A percentile compares a stretch with the other conserved stretches of the same genome.
Conservation (phyloP, 2,113 vertebrate genomes). For the Nasalis larvatus region DNA sequence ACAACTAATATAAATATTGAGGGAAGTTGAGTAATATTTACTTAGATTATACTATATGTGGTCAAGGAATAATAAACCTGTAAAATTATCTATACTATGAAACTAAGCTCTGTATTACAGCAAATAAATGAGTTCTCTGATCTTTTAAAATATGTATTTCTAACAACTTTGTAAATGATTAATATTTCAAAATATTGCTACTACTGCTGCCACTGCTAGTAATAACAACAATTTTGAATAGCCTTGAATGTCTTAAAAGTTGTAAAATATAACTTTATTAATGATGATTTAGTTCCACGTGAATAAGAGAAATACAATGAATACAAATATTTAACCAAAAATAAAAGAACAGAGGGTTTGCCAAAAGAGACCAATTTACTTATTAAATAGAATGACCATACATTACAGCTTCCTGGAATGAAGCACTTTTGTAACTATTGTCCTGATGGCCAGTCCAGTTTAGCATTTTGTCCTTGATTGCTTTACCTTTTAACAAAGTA, state of each 20-base stretch:
- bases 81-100: conserved; percentile 49
- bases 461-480: not conserved
- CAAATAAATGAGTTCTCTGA: not conserved
- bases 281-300: not conserved
- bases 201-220: not conserved
- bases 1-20: conserved; percentile 51
- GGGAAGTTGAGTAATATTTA: conserved; percentile 43
- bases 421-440: not conserved
- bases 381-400: not conserved
- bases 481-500: not conserved
- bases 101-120: conserved; percentile 39
- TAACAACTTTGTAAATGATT: conserved; percentile 51
- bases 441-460: not conserved
- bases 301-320: not conserved
- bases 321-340: not conserved
- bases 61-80: conserved; percentile 53
- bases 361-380: not conserved
- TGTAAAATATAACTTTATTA: not conserved
- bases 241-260: not conserved
- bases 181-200: not conserved
- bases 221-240: conserved; percentile 15
- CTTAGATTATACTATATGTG: conserved; percentile 50
- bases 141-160: conserved; percentile 25
- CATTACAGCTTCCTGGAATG: not conserved
- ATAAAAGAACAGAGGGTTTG: not conserved